Evolutionary conservation across 2,113 vertebrate species (phyloP), one percentile per base, ranked within the genome.

Genomic region (Aspidoscelis tigris): DNA sequence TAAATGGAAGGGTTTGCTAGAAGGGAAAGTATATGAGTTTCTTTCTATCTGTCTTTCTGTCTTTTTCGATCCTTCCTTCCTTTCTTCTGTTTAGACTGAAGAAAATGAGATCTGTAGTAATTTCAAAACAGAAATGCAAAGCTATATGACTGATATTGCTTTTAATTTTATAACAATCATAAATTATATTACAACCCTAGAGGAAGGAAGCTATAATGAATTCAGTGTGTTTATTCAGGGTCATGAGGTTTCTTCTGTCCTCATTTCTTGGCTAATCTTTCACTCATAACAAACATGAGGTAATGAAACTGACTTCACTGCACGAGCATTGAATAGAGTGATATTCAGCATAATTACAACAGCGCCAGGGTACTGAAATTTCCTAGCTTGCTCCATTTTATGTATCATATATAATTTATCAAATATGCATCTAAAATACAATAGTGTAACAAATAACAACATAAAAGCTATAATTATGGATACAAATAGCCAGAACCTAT

Each of bases 91-190:
- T 83, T 73, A 61, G 72, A 81, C 85, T 84, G 44, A 83, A 33
- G 24, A 61, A 87, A 92, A 88, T 4, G 4, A 22, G 91, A 73
- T 47, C 4, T 53, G n/a, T 61, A 90, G 44, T 24, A 24, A 80
- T 87, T 86, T 66, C 66, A 91, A 90, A 84, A 90, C 86, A 87
- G 83, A 89, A 90, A 84, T 82, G 53, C 86, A 88, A 91, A 90
- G 33, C 2, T 0, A 68, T 83, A 88, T 90, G 89, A 92, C 85
- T 88, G 79, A 94, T 92, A 79, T 65, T 85, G 26, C n/a, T 91
- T 88, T 93, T 92, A 92, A 92, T 90, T 87, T 89, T 80, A 58
- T 90, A 92, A 77, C 21, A 84, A 14, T 12, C 55, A 90, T 91
- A 91, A 93, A 94, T 93, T 88, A 88, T 71, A 55, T 21, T 70